Percentiles rank a stretch among this genome's conserved stretches.
These are phyloP conservation scores for Chaetops frenatus DNA, from an alignment of 2,113 vertebrate species.

Conservation along the genomic window DNA sequence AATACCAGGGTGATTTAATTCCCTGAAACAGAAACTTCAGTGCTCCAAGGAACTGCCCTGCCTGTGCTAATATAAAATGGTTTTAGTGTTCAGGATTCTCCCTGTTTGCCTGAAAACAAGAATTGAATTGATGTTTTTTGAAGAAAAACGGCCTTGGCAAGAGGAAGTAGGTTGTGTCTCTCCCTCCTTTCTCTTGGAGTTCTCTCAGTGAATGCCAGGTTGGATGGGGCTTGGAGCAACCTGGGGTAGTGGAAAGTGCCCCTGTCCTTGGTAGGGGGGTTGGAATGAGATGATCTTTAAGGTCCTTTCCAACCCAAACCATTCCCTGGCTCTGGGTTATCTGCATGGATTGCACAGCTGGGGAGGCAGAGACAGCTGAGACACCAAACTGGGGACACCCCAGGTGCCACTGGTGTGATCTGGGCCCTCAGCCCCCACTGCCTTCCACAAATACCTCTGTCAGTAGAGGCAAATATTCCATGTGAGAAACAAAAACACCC, in stretches of 20 bases:
- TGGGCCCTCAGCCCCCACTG: fast-evolving
- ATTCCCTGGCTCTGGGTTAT: neutral
- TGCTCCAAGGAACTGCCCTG: neutral
- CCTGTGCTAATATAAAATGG: neutral
- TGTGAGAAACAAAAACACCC: neutral
- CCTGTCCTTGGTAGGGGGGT: neutral
- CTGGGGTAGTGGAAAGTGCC: neutral
- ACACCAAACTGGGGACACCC: neutral
- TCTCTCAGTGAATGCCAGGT: neutral
- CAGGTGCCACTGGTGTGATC: neutral
- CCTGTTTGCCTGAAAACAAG: neutral
- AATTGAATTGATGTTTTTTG: neutral
- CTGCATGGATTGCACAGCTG: neutral
- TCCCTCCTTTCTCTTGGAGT: neutral
- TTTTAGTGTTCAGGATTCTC: neutral
- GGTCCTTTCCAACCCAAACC: neutral
- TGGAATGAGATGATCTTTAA: fast-evolving
- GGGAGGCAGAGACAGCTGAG: neutral
- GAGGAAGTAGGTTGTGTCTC: neutral
- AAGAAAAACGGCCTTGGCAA: neutral
- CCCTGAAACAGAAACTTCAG: neutral
- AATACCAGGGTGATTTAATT: neutral
- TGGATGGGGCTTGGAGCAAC: neutral
- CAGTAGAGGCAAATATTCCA: neutral
- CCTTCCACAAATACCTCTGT: neutral